Conservation (phyloP, 2,113 vertebrate genomes). For the Saimiri boliviensis region DNA sequence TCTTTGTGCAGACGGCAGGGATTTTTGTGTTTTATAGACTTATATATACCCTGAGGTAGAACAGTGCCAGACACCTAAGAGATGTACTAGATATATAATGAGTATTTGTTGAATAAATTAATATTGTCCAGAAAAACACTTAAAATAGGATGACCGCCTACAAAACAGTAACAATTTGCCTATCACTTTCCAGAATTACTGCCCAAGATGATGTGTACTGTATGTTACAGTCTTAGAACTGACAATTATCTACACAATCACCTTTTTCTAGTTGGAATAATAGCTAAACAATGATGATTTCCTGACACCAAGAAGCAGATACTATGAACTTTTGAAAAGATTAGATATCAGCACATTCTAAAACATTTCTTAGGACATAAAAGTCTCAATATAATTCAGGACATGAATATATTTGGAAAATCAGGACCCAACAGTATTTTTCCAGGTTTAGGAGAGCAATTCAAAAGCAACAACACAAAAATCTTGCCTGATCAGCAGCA, state of each 20-base stretch:
- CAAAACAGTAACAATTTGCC: background rate
- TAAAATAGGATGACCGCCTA: background rate
- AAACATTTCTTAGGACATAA: conserved; percentile 8
- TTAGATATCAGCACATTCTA: conserved; percentile 20
- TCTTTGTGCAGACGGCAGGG: background rate
- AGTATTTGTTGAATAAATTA: background rate
- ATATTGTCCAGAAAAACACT: conserved; percentile 17
- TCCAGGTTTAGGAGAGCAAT: conserved; percentile 28
- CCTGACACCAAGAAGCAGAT: background rate
- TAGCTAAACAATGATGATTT: background rate
- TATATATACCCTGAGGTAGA: background rate
- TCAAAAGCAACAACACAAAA: conserved; percentile 17
- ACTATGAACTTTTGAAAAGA: background rate
- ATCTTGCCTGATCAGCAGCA: background rate
- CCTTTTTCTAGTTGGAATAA: background rate
- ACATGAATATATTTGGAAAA: conserved; percentile 34
- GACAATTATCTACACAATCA: background rate
- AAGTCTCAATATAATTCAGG: background rate
- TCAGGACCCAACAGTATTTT: background rate
- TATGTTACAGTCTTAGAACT: background rate
- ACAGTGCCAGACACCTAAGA: background rate
- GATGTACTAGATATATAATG: background rate
- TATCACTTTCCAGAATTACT: background rate
- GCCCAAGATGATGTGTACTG: background rate
- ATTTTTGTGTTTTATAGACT: background rate